These are phyloP conservation scores for Psittacula cyanocephala DNA, from an alignment of 2,113 vertebrate genomes.

Conservation along the genomic window DNA sequence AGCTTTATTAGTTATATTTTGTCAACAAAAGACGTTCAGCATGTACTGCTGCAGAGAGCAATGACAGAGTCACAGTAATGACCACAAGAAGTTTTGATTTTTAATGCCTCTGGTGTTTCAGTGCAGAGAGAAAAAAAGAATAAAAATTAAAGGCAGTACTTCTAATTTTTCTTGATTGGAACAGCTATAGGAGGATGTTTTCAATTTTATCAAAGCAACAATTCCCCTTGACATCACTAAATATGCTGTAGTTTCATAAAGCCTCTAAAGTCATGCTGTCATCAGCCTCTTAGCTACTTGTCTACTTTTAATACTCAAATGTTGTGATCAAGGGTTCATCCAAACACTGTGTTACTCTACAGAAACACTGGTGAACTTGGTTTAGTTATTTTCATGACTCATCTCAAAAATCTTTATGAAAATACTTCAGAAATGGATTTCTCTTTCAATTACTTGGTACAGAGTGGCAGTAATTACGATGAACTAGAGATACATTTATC, in stretches of 20 bases:
- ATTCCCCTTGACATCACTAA: not conserved
- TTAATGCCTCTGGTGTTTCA: not conserved
- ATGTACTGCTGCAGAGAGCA: not conserved
- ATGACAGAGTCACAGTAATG: not conserved
- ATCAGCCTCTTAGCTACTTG: not conserved
- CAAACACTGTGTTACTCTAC: not conserved
- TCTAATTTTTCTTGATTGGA: not conserved
- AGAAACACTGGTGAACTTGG: not conserved
- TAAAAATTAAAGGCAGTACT: not conserved
- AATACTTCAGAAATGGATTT: not conserved
- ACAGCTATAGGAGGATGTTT: not conserved
- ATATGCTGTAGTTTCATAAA: not conserved
- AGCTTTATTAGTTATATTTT: slow-evolving; percentile 34
- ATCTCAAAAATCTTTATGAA: not conserved
- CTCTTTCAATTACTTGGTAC: not conserved
- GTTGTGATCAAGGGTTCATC: not conserved
- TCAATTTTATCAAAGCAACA: not conserved
- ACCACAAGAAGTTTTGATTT: not conserved
- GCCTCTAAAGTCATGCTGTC: not conserved
- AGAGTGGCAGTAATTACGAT: not conserved
- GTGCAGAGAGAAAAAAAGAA: not conserved
- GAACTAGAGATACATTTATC: not conserved
- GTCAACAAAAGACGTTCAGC: slow-evolving; percentile 1
- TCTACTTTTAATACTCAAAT: not conserved
- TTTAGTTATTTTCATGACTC: not conserved